Evolutionary conservation across 2,113 vertebrate species (phyloP).

Genomic region (Aramus guarauna): DNA sequence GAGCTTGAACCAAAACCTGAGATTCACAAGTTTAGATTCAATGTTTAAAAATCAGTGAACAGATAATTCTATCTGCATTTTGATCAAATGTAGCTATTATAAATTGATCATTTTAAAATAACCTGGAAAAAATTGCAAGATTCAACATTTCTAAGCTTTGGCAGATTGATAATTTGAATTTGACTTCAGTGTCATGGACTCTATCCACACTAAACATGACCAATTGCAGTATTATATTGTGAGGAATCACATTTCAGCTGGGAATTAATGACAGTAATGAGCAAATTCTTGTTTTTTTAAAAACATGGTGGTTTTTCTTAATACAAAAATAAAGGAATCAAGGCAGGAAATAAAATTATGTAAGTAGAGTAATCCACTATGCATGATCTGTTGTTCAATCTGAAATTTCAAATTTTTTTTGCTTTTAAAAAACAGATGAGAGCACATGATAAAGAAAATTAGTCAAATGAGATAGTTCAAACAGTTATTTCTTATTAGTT

Average conservation of each 20-base stretch:
- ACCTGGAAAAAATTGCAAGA: background rate
- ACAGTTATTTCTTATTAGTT: background rate
- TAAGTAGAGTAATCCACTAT: background rate
- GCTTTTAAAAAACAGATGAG: background rate
- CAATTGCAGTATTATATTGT: background rate
- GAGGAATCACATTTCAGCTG: background rate
- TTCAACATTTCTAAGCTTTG: background rate
- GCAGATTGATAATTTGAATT: background rate
- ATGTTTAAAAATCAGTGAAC: background rate
- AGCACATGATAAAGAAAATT: background rate
- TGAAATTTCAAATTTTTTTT: background rate
- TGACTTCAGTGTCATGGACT: background rate
- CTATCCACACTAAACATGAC: background rate
- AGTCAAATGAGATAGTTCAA: background rate
- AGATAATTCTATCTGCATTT: background rate
- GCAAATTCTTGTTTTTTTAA: background rate
- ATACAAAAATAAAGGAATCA: background rate
- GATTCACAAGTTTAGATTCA: background rate
- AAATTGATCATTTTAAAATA: background rate
- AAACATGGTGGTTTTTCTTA: accelerated
- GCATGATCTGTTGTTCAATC: background rate
- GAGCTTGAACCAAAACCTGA: background rate
- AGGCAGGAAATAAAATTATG: background rate
- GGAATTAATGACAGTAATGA: background rate
- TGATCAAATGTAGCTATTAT: background rate